Conservation (phyloP, 2,113 vertebrate species). For the Hippocampus guttulatus region DNA sequence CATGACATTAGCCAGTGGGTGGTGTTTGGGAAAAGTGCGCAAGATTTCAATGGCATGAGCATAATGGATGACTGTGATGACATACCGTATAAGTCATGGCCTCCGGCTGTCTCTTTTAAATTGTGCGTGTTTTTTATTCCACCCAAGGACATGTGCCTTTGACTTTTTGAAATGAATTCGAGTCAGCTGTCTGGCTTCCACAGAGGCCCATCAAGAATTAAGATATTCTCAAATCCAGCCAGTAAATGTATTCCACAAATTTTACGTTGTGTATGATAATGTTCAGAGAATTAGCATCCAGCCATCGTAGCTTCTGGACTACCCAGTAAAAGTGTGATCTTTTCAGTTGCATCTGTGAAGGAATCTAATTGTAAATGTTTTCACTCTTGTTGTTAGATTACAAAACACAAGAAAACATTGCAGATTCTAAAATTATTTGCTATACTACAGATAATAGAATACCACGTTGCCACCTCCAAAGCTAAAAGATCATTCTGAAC, state of each 20-base stretch:
- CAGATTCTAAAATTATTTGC: neutral
- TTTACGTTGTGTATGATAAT: no score
- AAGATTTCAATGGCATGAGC: neutral
- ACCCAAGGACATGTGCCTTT: neutral
- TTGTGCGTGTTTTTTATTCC: conserved; percentile 1
- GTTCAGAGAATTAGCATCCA: no score
- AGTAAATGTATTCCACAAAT: no score
- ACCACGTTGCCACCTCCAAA: neutral
- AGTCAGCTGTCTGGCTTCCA: no score
- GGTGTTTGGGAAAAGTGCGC: neutral
- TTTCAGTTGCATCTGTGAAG: no score
- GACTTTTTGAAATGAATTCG: neutral
- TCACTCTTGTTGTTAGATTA: no score
- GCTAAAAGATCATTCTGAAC: neutral
- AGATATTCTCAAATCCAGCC: no score
- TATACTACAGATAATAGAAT: neutral
- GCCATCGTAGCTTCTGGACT: no score
- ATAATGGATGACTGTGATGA: neutral
- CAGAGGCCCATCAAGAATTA: neutral
- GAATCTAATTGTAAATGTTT: no score
- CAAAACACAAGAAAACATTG: no score
- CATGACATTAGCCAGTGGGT: neutral
- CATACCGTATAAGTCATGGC: neutral
- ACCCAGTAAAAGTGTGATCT: no score
- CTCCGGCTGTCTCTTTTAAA: neutral